Evolutionary conservation across 37 sponge, comb jelly and placozoan species (phyloP), one percentile per base, ranked within the genome.

Genomic region (Eunapius fragilis): DNA sequence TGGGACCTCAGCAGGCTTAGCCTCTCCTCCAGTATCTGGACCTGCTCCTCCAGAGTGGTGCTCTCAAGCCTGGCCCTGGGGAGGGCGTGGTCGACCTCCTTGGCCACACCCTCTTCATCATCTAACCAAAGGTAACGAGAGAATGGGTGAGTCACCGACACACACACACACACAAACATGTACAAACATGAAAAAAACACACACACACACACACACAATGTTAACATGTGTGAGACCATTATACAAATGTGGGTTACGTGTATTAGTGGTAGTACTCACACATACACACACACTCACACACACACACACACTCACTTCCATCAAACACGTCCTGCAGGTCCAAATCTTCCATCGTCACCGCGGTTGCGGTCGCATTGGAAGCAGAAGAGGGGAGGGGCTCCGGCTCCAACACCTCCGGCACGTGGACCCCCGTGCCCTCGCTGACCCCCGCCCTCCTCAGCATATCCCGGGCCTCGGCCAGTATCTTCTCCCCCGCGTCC

Each of bases 1-100:
- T 81, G 88, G 14, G 75, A 33, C 22, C 76, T 80, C 75, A 87
- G 48, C 30, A 74, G 74, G 31, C 50, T 38, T 4, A 93, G 87
- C 82, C 92, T 92, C 81, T 97, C 92, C 80, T 94, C 89, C 75
- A 97, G 89, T 32, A 84, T 69, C 84, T 97, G 90, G 50, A 88
- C 45, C 50, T 85, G 71, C 83, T 94, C 92, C n/a, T 96, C 91
- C 45, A 94, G 75, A 35, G 93, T 77, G 23, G 89, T 86, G 36
- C 87, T 96, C 70, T 75, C 80, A 30, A 45, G 72, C 31, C 78
- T 72, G 25, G n/a, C 76, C 31, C 82, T 5, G 17, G 35, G 11
- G 71, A 71, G 71, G 30, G 28, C 31, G 12, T 25, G 13, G 73
- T 11, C 31, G 0, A 7, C 30, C 73, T 10, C 27, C 71, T 12